Evolutionary conservation across 2,888 invertebrate species (phyloP).

Genomic region (Trilocha varians): DNA sequence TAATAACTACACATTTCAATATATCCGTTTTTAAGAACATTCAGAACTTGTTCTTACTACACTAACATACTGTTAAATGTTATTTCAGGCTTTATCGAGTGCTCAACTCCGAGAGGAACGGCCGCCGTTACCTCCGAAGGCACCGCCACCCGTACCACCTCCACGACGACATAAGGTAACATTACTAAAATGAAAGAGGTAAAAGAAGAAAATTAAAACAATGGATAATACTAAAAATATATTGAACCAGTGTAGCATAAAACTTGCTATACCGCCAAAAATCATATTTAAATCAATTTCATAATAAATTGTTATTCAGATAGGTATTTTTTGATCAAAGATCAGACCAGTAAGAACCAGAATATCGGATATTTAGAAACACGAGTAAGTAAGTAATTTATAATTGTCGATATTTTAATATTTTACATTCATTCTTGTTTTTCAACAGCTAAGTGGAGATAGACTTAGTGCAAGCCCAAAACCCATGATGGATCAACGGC

Average conservation of each 20-base stretch:
- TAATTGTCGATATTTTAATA: background rate
- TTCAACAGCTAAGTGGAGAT: constrained; percentile 38
- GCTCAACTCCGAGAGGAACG: constrained; percentile 54
- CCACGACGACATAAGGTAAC: constrained; percentile 67
- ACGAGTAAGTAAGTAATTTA: background rate
- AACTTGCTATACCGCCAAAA: too few species aligned
- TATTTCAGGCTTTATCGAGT: constrained; percentile 43
- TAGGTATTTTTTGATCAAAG: too few species aligned
- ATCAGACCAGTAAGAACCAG: too few species aligned
- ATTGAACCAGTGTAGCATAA: too few species aligned
- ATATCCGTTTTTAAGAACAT: too few species aligned
- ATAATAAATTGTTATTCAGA: too few species aligned
- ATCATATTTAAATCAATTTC: too few species aligned
- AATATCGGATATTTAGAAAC: background rate
- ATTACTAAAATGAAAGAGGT: too few species aligned
- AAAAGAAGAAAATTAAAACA: too few species aligned
- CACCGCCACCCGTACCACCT: constrained; percentile 60
- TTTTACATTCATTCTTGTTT: background rate
- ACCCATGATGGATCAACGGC: constrained; percentile 40
- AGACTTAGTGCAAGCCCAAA: constrained; percentile 52
- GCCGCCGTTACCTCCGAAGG: constrained; percentile 64
- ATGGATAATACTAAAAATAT: too few species aligned
- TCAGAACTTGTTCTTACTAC: too few species aligned
- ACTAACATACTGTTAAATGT: background rate
- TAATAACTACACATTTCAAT: too few species aligned